A percentile compares a stretch with the other conserved stretches of the same genome.
phyloP scores from a whole-genome alignment of 2,888 invertebrate genomes.

The Aplocera efformata region DNA sequence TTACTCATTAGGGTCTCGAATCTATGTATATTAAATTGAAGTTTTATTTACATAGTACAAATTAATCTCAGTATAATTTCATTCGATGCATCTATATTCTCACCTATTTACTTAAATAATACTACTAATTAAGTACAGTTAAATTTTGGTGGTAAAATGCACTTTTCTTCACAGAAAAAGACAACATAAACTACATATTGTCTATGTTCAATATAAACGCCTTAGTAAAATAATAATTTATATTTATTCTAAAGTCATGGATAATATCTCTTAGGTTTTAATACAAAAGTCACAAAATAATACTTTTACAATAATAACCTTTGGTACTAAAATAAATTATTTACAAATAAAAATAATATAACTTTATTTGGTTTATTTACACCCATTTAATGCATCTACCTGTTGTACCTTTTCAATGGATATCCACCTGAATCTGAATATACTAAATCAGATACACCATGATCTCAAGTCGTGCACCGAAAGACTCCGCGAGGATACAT shows the following conservation, averaged over 20 bases:
- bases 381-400: slow-evolving; percentile 14
- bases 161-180: slow-evolving; percentile 19
- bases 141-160: slow-evolving; percentile 59
- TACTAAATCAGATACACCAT: no score
- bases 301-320: slow-evolving; percentile 45
- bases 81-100: slow-evolving; percentile 1
- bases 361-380: slow-evolving; percentile 28
- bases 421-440: no score
- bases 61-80: slow-evolving; percentile 36
- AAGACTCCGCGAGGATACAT: no score
- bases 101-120: neutral
- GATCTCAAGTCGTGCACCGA: no score
- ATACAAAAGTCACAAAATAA: slow-evolving; percentile 33
- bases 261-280: slow-evolving; percentile 26
- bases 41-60: slow-evolving; percentile 33
- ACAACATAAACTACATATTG: slow-evolving; percentile 16
- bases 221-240: slow-evolving; percentile 25
- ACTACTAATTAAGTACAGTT: slow-evolving; percentile 57
- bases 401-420: neutral
- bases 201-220: slow-evolving; percentile 6
- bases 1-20: no score
- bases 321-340: slow-evolving; percentile 52
- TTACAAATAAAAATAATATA: slow-evolving; percentile 28
- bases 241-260: slow-evolving; percentile 26
- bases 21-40: no score